Base-by-base conservation (phyloP, 2,797 vertebrate species). In the Xenopus petersii region DNA sequence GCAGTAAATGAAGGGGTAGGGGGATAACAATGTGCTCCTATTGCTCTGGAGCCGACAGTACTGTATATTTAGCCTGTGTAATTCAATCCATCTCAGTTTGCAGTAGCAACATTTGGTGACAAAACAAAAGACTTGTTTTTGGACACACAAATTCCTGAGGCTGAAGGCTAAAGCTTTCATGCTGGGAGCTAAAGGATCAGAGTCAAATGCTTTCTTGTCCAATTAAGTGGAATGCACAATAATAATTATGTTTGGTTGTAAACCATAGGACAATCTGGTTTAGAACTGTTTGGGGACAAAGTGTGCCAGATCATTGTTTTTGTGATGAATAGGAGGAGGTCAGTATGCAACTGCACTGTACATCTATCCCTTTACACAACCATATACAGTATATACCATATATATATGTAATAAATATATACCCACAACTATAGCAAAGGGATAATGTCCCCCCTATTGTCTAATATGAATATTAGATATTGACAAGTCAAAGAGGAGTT, bases 31-130 rank as follows among this genome's bases (percentile, higher is more conserved):
- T 16, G 15, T 58, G 15, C 8, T 58, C 15, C 1, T 24, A 10
- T 60, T 60, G 58, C 21, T 60, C 21, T 11, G 21, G 11, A 24
- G 58, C 17, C 1, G 15, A 0, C 10, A 0, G 15, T 58, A 15
- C 55, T 60, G 21, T 60, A 26, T 60, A 60, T 24, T 26, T 60
- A 26, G 58, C 58, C 21, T 24, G n/a, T 56, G 61, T 73, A 73
- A 64, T 64, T 56, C 47, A 64, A 63, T 63, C 60, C 49, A 42
- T 30, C 60, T 30, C 12, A 70, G 61, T 70, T 75, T 64, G 63
- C 54, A 75, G 67, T 75, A 75, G 67, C 74, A 75, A 70, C 74
- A 70, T 48, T 62, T 70, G 42, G 68, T 51, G 64, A 55, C 64
- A 67, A 36, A 67, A 61, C 59, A 63, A 48, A 64, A 24, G 59